Evolutionary conservation across 1,140 invertebrate genomes (phyloP).

Genomic region (Odontomachus brunneus): DNA sequence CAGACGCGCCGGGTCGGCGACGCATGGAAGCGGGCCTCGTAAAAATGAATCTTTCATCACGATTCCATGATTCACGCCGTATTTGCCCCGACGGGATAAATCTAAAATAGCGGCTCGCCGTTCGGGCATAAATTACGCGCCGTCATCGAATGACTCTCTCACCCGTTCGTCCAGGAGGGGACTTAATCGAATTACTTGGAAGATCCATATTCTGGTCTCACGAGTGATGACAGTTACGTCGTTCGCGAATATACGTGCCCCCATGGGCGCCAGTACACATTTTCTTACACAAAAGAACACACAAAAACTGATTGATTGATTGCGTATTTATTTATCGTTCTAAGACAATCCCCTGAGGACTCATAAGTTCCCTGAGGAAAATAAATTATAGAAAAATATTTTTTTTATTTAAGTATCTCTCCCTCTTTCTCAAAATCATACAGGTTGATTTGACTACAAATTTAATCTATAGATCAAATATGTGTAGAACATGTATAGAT

Average conservation of each 20-base stretch:
- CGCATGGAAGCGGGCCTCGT: background rate
- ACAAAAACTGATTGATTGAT: too few relatives aligned
- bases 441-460: too few relatives aligned
- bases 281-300: background rate
- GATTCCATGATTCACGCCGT: constrained; percentile 41
- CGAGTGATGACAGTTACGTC: background rate
- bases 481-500: too few relatives aligned
- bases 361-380: too few relatives aligned
- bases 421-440: too few relatives aligned
- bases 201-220: constrained; percentile 29
- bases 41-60: constrained; percentile 54
- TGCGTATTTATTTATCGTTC: too few relatives aligned
- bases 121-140: constrained; percentile 10
- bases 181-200: constrained; percentile 42
- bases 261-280: background rate
- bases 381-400: too few relatives aligned
- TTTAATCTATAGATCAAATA: too few relatives aligned
- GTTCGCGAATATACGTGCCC: background rate
- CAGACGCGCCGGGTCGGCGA: constrained; percentile 16
- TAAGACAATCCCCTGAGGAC: too few relatives aligned
- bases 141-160: constrained; percentile 41
- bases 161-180: background rate
- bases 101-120: background rate
- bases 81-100: constrained; percentile 9
- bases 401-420: too few relatives aligned